These are phyloP conservation scores for Climacteris rufus DNA, from an alignment of 2,113 vertebrate species.

Conservation along the genomic window DNA sequence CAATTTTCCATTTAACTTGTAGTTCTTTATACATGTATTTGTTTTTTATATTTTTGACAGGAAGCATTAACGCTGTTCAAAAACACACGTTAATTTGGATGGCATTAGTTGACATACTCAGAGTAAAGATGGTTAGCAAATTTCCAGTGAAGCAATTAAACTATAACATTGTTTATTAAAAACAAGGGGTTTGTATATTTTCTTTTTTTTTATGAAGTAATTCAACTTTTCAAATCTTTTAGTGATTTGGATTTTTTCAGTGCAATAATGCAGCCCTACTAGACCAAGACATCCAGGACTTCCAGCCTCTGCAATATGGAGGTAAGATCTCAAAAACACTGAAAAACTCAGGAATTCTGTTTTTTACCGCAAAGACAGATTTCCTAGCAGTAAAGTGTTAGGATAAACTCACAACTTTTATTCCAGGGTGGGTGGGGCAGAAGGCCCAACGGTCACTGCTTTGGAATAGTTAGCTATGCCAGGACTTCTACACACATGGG, in stretches of 20 bases:
- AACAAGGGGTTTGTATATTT: not conserved
- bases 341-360: not conserved
- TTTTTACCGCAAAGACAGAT: not conserved
- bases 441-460: not conserved
- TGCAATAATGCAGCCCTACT: not conserved
- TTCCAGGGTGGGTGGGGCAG: not conserved
- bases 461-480: not conserved
- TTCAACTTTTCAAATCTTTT: not conserved
- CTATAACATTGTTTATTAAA: not conserved
- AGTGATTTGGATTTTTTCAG: not conserved
- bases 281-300: not conserved
- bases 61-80: not conserved
- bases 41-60: not conserved
- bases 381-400: not conserved
- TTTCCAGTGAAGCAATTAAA: not conserved
- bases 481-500: rapidly evolving
- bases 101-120: not conserved
- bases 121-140: not conserved
- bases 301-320: not conserved
- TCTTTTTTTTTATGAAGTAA: rapidly evolving
- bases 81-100: not conserved
- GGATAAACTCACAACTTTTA: not conserved
- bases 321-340: not conserved
- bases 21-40: not conserved
- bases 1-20: not conserved